Percentiles rank a stretch among this genome's conserved stretches.
Evolutionary conservation across 2,797 vertebrate genomes (phyloP).

Genomic region (Enteromius mattozi): DNA sequence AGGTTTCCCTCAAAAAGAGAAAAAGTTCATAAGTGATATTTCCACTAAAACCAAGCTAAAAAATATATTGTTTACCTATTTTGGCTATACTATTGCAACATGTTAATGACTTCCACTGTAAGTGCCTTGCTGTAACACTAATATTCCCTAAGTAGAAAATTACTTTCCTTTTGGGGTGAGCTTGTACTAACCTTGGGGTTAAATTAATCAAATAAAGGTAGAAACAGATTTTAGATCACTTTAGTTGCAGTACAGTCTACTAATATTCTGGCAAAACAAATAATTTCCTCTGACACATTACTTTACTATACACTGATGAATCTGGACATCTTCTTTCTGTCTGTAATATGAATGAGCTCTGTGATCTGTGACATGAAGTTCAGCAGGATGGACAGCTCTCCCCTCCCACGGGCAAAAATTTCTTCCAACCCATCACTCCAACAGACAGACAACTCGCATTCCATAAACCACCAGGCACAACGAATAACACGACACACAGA

Average conservation of each 20-base stretch:
- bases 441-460: slow-evolving; percentile 15
- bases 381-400: slow-evolving; percentile 21
- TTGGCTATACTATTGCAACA: not conserved
- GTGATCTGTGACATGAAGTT: slow-evolving; percentile 36
- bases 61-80: not conserved
- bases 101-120: not conserved
- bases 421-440: slow-evolving; percentile 30
- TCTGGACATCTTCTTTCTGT: slow-evolving; percentile 2
- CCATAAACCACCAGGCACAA: slow-evolving; percentile 17
- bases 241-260: not conserved
- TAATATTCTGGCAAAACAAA: not conserved
- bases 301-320: not conserved
- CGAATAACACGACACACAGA: not conserved
- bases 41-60: not conserved
- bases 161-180: not conserved
- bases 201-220: not conserved
- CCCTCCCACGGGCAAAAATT: slow-evolving; percentile 21
- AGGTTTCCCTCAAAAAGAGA: not conserved
- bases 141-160: not conserved
- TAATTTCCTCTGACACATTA: not conserved
- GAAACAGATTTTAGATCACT: not conserved
- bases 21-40: not conserved
- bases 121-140: not conserved
- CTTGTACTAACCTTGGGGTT: not conserved
- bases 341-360: slow-evolving; percentile 21